These are phyloP conservation scores for Dromaius novaehollandiae DNA, from an alignment of 2,113 vertebrate genomes.

Conservation along the genomic window DNA sequence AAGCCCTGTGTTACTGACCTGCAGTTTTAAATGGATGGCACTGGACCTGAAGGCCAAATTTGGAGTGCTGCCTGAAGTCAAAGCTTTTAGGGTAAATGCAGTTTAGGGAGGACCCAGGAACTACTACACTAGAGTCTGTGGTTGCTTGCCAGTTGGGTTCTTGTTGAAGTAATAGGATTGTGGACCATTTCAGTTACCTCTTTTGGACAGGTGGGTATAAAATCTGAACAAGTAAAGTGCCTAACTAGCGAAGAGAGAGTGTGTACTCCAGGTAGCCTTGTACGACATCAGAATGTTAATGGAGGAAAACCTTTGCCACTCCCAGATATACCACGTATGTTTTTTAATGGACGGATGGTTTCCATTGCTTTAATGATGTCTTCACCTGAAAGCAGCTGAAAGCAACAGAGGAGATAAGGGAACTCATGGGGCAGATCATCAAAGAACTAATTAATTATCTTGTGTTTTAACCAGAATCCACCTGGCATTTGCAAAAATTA, in stretches of 20 bases:
- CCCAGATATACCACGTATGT: background rate
- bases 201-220: background rate
- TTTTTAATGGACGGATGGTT: background rate
- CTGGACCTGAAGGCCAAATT: background rate
- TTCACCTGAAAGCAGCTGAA: background rate
- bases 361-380: background rate
- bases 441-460: background rate
- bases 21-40: background rate
- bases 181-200: background rate
- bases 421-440: background rate
- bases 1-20: background rate
- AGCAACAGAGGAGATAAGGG: background rate
- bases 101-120: background rate
- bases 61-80: background rate
- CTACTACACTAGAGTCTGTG: background rate
- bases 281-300: background rate
- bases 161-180: background rate
- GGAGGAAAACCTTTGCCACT: background rate
- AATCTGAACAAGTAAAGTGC: background rate
- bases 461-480: slow-evolving; percentile 30
- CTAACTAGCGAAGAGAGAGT: background rate
- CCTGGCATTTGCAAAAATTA: slow-evolving; percentile 20
- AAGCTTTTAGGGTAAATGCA: background rate
- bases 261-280: background rate
- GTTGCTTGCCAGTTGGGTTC: background rate